These are phyloP conservation scores for Diceros bicornis DNA, from an alignment of 2,797 vertebrate species.

Conservation along the genomic window DNA sequence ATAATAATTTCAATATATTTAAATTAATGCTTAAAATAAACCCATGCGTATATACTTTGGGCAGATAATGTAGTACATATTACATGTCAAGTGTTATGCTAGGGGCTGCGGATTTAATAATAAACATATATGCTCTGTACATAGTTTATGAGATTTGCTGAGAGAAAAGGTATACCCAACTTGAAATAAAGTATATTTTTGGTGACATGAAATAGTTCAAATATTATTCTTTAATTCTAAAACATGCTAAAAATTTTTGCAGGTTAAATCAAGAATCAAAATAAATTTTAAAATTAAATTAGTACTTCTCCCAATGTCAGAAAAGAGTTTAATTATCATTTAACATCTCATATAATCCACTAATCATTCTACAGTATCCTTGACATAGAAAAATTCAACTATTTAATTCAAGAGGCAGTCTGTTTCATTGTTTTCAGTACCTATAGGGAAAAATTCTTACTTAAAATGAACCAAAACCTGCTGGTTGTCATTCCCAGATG, in stretches of 20 bases:
- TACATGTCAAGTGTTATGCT: not conserved
- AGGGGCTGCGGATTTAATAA: not conserved
- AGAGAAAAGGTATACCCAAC: not conserved
- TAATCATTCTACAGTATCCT: not conserved
- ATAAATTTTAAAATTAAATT: not conserved
- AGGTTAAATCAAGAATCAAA: constrained; percentile 15
- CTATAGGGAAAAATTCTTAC: not conserved
- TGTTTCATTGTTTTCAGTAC: not conserved
- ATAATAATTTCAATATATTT: constrained; percentile 20
- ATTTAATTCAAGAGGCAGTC: not conserved
- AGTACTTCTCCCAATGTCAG: not conserved
- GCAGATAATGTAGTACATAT: not conserved
- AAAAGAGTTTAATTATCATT: constrained; percentile 3
- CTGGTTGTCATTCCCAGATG: not conserved
- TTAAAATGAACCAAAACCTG: not conserved
- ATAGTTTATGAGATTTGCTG: not conserved
- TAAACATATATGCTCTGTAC: not conserved
- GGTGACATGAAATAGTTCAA: not conserved
- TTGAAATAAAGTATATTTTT: not conserved
- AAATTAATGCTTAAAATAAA: not conserved
- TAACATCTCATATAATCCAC: not conserved
- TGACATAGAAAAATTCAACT: not conserved
- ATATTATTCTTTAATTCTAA: constrained; percentile 35
- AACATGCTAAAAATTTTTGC: not conserved
- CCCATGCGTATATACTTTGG: not conserved